Evolutionary conservation across 2,888 invertebrate species (phyloP), one percentile per base, ranked within the genome.

Genomic region (Trichopria drosophilae): DNA sequence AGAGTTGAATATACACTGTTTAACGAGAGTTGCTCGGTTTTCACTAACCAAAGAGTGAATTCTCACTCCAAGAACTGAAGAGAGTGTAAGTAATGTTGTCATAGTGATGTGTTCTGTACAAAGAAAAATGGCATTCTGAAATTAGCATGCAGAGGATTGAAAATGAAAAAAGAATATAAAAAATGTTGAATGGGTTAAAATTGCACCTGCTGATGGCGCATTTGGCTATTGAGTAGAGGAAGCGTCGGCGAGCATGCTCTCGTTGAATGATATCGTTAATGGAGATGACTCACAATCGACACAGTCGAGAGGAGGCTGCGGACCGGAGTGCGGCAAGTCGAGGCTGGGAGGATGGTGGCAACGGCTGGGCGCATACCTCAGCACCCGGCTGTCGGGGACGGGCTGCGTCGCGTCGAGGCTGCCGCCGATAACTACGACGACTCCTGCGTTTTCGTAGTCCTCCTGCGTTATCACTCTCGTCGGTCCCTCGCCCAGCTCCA

Each of bases 281-380:
- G n/a, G n/a, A n/a, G n/a, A n/a, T n/a, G n/a, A 72, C 73, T 72
- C 59, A 73, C 73, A 73, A 67, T 73, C 73, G 60, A 69, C 69
- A 69, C 62, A 69, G 68, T 67, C 66, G 65, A 69, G 66, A 66
- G 69, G 69, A 67, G 69, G 71, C 68, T 70, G 70, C 60, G 66
- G 65, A 65, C 66, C 68, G 67, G 66, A 66, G 67, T 70, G 67
- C 64, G 69, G 66, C 63, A 69, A 67, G 62, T 63, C 64, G 63
- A 65, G 66, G 67, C 61, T 65, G 65, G 67, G 66, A 66, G 67
- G 67, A 62, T 67, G 71, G 62, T 71, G 71, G 66, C 68, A 73
- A 66, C 71, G 71, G 65, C 72, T 72, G 68, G 73, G 72, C 66
- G 73, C 73, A 73, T 73, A 73, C 72, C 73, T 73, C 66, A 73